Evolutionary conservation across 2,113 vertebrate species (phyloP).

Genomic region (Phrynocephalus versicolor): DNA sequence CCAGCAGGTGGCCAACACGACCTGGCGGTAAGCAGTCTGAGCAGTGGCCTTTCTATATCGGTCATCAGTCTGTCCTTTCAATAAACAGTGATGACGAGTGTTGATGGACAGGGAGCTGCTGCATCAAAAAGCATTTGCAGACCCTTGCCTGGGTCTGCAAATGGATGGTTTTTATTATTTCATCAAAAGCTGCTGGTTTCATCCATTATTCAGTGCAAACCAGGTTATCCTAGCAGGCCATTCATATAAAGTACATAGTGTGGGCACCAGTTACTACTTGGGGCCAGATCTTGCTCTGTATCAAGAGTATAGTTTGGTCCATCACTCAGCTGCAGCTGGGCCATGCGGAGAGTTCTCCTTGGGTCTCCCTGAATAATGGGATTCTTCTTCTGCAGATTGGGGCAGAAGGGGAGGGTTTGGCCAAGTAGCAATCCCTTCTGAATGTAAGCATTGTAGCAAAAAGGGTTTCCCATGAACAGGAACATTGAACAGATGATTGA

Average conservation of each 20-base stretch:
- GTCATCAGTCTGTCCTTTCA: too few relatives aligned
- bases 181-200: neutral
- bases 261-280: neutral
- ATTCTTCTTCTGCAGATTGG: neutral
- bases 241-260: neutral
- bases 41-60: too few relatives aligned
- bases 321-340: neutral
- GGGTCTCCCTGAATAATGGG: neutral
- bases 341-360: too few relatives aligned
- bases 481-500: neutral
- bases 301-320: neutral
- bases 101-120: too few relatives aligned
- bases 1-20: too few relatives aligned
- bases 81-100: too few relatives aligned
- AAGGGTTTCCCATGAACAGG: neutral
- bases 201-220: neutral
- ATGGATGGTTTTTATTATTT: neutral
- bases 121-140: too few relatives aligned
- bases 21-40: too few relatives aligned
- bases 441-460: neutral
- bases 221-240: too few relatives aligned
- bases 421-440: neutral
- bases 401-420: neutral
- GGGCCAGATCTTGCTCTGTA: neutral
- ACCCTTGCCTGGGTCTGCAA: too few relatives aligned